Evolutionary conservation across 1,140 invertebrate species (phyloP), one percentile per base, ranked within the genome.

Genomic region (Phymorhynchus buccinoides): DNA sequence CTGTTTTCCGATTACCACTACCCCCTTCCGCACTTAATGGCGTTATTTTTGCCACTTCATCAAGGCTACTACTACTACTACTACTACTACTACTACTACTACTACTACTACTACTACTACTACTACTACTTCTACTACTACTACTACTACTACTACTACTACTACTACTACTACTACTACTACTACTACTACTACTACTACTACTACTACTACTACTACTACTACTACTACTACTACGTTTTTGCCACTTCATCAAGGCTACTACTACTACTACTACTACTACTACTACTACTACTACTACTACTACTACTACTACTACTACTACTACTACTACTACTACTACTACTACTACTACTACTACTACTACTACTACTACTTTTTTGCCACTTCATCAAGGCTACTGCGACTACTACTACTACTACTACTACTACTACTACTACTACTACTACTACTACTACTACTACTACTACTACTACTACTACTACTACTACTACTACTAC

Each of bases 231-330:
- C n/a, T n/a, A n/a, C n/a, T n/a, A n/a, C n/a, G n/a, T n/a, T n/a
- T n/a, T n/a, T n/a, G n/a, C n/a, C n/a, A 16, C 30, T 18, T 30
- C 30, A 66, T 30, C 30, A 66, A 16, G 16, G 30, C 56, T 66
- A 66, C 56, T 66, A 66, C 56, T 66, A 66, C 56, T 66, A 66
- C 56, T 66, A 66, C 56, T 66, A 66, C 56, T 66, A 66, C 56
- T 66, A 66, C 56, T 66, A 66, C 56, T 66, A 66, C 56, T 66
- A 66, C 56, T 66, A 66, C 56, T 66, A 66, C 56, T 66, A 66
- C 56, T 66, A 66, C 56, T 66, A 66, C 56, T 66, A 66, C 56
- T 66, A 66, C 56, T 66, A 66, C 56, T 66, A 66, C 56, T 66
- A 66, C 56, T 66, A 66, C 56, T 66, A 66, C 56, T 66, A 66